Base-by-base conservation (phyloP, 1,140 invertebrate genomes). In the Psilanteris sp. region DNA sequence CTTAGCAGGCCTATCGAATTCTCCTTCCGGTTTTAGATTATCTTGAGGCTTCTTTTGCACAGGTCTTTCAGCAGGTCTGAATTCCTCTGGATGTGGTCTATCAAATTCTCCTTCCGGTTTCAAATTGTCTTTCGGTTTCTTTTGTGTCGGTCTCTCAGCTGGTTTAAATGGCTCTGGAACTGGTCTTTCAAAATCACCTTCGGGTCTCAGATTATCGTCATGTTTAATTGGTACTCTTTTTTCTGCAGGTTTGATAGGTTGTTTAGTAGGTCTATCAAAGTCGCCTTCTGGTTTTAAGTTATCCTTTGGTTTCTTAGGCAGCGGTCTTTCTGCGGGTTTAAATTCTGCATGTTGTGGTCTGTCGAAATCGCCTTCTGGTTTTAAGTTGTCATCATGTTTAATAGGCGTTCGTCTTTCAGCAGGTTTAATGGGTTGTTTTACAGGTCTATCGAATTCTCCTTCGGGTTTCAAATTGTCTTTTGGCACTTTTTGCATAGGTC, bases 101-200 rank as follows among this genome's bases (percentile, higher is more conserved):
- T 86, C n/a, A 89, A 94, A 80, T 71, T 92, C 91, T n/a, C 93
- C 93, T 81, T 80, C 71, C 1, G 91, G 90, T 59, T 85, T 88
- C 0, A 89, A 81, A 2, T 92, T 85, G 73, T 93, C 92, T 34
- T 89, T 73, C 11, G 90, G 91, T 81, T 86, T 90, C 10, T 88
- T 88, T 0, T 57, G 11, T 27, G 81, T 68, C 13, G 89, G 88
- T 64, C 91, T 83, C 61, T 93, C 92, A 7, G 89, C 91, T 1
- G 90, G 90, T n/a, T 71, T 79, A 78, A 88, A 90, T 73, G 88
- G n/a, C n/a, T n/a, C n/a, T n/a, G n/a, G 81, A 24, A 90, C 84
- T 1, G 87, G 85, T 41, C 84, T 78, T 54, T 91, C 90, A 77
- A 94, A 93, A 5, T 82, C 88, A 11, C 91, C 91, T 80, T 93